Base-by-base conservation (phyloP, 2,888 invertebrate genomes). In the Latrodectus elegans region DNA sequence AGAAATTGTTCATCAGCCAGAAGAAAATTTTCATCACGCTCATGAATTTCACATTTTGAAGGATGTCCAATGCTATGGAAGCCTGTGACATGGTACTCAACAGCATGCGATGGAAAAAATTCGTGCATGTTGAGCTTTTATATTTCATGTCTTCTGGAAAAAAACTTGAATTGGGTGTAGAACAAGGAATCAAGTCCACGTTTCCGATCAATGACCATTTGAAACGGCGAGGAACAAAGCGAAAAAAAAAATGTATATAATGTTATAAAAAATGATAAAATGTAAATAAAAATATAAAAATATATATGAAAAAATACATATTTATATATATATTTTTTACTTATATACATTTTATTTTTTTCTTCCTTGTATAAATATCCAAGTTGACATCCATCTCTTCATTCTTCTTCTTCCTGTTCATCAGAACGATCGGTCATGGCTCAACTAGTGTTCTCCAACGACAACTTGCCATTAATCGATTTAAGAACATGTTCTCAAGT, bases 31-130 rank as follows among this genome's bases (percentile, higher is more conserved):
- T 76, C 70, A 76, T 55, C 60, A 6, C 12, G 38, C 12, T 82
- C 17, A 38, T 82, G 11, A 82, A 82, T 49, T 68, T 75, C 8
- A 75, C 68, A 3, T 82, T 68, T 75, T 82, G 82, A 75, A 70
- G 71, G 14, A 14, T 6, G 12, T 22, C n/a, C 1, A 17, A 81
- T 53, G 14, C 8, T 12, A 65, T 53, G 1, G 22, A 51, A 12
- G 12, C 9, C 1, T 74, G 68, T 53, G 53, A 74, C 26, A 68
- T 55, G 74, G 75, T 82, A 2, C 8, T 82, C 67, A 82, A 82
- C 9, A 55, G 68, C 8, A 51, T 75, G 11, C 68, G 68, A 1
- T 82, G 82, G 82, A 82, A 82, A 55, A 22, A n/a, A 17, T 82
- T 82, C 53, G 15, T 82, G 17, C 82, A 75, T 26, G 75, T 68